Evolutionary conservation across 2,113 vertebrate genomes (phyloP), one percentile per base, ranked within the genome.

Genomic region (Orcinus orca): DNA sequence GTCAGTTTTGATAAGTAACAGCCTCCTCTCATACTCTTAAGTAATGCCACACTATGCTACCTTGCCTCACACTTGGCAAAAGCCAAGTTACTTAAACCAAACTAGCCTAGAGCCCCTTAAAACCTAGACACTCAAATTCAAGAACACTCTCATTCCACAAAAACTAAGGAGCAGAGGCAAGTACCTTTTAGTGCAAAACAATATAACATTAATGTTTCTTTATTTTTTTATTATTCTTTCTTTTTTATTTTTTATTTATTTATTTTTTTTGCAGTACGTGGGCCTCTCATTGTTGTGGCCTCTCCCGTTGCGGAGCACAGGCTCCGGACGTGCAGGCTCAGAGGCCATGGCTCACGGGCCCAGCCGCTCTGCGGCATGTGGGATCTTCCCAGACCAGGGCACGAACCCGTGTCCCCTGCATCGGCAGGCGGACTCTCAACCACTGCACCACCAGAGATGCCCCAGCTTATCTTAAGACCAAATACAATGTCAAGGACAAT

Each of bases 1-100:
- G 23, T 81, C 73, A 41, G 25, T 58, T 55, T 79, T 74, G 50
- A 82, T 93, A 96, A 95, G 62, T 70, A 96, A 84, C 65, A 76
- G 31, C 7, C 20, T 44, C 50, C 31, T 89, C 68, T 62, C 90
- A 73, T 44, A 50, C 29, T 53, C 29, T 62, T 82, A 95, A 91
- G 86, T 77, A 95, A 95, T 23, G 18, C 26, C 67, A 90, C 1
- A 2, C 33, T 84, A 92, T 1, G 3, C 36, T 84, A 92, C 79
- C 36, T 38, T 26, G 67, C 29, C 47, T 96, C 76, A 90, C 82
- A 83, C 8, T 13, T 55, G 41, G 31, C 26, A 91, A 50, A 93
- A 71, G 33, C 53, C 53, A 81, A 80, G n/a, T 58, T 81, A 87
- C 36, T 73, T 87, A 94, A 96, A 47, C 26, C 62, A 87, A 89